These are phyloP conservation scores for Caenorhabditis uteleia DNA, from an alignment of 2,888 invertebrate genomes.

Conservation along the genomic window DNA sequence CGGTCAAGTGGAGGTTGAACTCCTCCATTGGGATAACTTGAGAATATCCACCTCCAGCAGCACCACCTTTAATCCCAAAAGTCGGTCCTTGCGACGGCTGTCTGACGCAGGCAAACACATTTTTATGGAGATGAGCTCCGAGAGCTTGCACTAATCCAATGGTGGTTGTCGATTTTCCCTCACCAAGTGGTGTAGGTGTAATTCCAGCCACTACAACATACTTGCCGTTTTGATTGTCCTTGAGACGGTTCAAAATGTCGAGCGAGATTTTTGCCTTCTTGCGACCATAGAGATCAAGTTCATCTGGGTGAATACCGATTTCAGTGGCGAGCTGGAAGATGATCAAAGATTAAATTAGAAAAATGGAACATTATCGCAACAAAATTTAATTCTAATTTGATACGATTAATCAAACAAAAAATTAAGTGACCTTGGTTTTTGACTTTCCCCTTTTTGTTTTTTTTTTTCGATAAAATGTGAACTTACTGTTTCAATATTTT, in stretches of 20 bases:
- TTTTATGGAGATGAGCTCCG: conserved; percentile 79
- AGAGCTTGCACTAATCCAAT: conserved; percentile 89
- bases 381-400: background rate
- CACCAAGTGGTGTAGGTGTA: conserved; percentile 97
- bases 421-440: background rate
- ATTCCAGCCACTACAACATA: conserved; percentile 95
- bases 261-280: conserved; percentile 93
- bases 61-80: conserved; percentile 96
- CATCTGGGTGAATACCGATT: conserved; percentile 76
- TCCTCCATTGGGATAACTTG: conserved; percentile 94
- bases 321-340: conserved; percentile 66
- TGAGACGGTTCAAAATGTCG: conserved; percentile 80
- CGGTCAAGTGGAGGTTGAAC: conserved; percentile 93
- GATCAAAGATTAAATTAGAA: no score
- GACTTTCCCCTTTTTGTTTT: no score
- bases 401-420: background rate
- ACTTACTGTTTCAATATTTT: conserved; percentile 57
- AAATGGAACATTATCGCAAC: no score
- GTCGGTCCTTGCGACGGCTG: conserved; percentile 99
- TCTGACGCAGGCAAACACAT: conserved; percentile 89
- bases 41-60: conserved; percentile 96
- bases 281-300: conserved; percentile 87
- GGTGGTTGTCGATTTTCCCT: conserved; percentile 95
- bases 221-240: conserved; percentile 80
- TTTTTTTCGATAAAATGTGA: no score